Evolutionary conservation across 1,140 invertebrate species (phyloP).

Genomic region (Heliconius himera): DNA sequence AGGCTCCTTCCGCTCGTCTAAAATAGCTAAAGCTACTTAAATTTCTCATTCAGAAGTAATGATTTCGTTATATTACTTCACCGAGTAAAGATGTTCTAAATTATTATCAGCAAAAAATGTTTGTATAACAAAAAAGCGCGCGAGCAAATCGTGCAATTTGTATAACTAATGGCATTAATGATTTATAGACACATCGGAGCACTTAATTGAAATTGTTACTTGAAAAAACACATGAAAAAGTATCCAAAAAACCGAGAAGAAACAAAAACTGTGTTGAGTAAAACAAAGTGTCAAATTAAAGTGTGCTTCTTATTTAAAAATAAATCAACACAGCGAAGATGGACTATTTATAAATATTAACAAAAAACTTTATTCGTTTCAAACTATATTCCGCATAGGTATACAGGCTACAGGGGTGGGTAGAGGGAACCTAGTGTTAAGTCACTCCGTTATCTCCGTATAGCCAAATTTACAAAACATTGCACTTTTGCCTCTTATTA

Average conservation of each 20-base stretch:
- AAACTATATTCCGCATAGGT: too few relatives aligned
- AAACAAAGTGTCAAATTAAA: constrained; percentile 39
- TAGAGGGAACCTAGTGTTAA: too few relatives aligned
- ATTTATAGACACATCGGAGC: constrained; percentile 51
- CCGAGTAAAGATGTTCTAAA: constrained; percentile 23
- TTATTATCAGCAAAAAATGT: constrained; percentile 31
- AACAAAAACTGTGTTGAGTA: constrained; percentile 45
- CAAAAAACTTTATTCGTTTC: too few relatives aligned
- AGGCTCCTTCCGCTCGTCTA: constrained; percentile 45
- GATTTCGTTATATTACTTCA: constrained; percentile 18
- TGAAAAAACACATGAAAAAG: constrained; percentile 47
- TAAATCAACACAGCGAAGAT: constrained; percentile 26
- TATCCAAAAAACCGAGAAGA: constrained; percentile 42
- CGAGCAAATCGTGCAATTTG: constrained; percentile 49
- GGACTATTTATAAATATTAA: background rate
- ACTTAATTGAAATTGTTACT: constrained; percentile 46
- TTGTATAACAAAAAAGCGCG: constrained; percentile 39
- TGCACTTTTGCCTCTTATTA: too few relatives aligned
- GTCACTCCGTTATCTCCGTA: too few relatives aligned
- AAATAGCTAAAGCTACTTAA: constrained; percentile 37
- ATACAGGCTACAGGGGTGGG: too few relatives aligned
- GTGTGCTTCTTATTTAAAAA: background rate
- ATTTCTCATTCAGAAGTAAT: constrained; percentile 28
- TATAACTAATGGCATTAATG: constrained; percentile 48
- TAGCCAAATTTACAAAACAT: too few relatives aligned